phyloP scores from a whole-genome alignment of 2,113 vertebrate genomes.

The Ceyx melanurus region DNA sequence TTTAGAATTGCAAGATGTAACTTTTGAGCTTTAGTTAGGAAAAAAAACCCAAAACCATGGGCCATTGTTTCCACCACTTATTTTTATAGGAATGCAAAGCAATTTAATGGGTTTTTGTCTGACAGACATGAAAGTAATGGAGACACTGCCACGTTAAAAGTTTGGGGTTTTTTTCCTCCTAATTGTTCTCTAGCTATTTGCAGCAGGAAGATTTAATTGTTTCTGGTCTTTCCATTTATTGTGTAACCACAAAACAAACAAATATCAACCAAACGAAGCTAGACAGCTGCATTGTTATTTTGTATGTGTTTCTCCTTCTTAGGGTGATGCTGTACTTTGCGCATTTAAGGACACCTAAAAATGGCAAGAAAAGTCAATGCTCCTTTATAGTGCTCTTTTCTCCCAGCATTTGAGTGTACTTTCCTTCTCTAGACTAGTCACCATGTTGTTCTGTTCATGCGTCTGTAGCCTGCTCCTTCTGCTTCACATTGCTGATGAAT shows the following conservation, averaged over 20 bases:
- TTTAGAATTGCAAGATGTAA: not conserved
- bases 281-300: not conserved
- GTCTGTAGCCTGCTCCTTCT: slow-evolving; percentile 75
- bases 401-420: not conserved
- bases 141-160: not conserved
- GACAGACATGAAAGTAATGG: not conserved
- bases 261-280: not conserved
- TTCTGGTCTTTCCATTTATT: not conserved
- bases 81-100: not conserved
- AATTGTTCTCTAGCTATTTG: not conserved
- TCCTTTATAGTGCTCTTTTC: not conserved
- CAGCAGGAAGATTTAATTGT: not conserved
- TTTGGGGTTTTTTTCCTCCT: not conserved
- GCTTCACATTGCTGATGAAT: slow-evolving; percentile 79
- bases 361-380: not conserved
- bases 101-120: not conserved
- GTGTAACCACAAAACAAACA: not conserved
- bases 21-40: not conserved
- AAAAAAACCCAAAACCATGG: not conserved
- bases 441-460: slow-evolving; percentile 66
- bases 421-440: slow-evolving; percentile 46
- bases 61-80: not conserved
- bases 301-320: not conserved
- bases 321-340: not conserved
- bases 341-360: not conserved